A percentile compares a stretch with the other conserved stretches of the same genome.
phyloP scores from a whole-genome alignment of 2,797 vertebrate species.

The Gadopsis marmoratus region DNA sequence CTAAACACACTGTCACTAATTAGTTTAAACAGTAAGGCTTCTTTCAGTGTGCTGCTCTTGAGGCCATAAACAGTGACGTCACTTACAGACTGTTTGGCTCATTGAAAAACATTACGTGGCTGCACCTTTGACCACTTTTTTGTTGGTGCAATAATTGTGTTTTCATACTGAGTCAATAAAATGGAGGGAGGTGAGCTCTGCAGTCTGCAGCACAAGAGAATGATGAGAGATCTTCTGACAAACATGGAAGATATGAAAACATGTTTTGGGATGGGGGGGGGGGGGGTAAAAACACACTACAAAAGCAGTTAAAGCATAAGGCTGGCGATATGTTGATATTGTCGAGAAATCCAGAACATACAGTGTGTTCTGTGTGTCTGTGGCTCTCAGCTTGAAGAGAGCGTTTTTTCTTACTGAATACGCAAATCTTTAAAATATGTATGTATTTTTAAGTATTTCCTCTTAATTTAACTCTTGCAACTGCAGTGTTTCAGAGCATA shows the following conservation, averaged over 20 bases:
- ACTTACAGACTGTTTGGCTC: constrained; percentile 48
- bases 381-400: not conserved
- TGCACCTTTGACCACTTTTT: constrained; percentile 62
- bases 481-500: not conserved
- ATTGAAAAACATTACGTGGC: constrained; percentile 73
- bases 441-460: not conserved
- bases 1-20: not conserved
- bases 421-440: not conserved
- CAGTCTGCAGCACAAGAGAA: constrained; percentile 28
- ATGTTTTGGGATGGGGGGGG: constrained; percentile 75
- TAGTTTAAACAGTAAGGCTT: constrained; percentile 22
- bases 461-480: not conserved
- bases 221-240: constrained; percentile 62
- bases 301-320: not conserved
- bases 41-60: constrained; percentile 16
- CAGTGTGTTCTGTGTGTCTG: no score
- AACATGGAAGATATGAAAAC: constrained; percentile 79
- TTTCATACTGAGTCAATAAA: constrained; percentile 76
- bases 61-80: constrained; percentile 16
- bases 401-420: not conserved
- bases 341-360: not conserved
- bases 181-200: constrained; percentile 53
- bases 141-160: constrained; percentile 65
- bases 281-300: not conserved
- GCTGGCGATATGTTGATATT: not conserved